Evolutionary conservation across 2,888 invertebrate genomes (phyloP), one percentile per base, ranked within the genome.

Genomic region (Flabesymbios commensalis): DNA sequence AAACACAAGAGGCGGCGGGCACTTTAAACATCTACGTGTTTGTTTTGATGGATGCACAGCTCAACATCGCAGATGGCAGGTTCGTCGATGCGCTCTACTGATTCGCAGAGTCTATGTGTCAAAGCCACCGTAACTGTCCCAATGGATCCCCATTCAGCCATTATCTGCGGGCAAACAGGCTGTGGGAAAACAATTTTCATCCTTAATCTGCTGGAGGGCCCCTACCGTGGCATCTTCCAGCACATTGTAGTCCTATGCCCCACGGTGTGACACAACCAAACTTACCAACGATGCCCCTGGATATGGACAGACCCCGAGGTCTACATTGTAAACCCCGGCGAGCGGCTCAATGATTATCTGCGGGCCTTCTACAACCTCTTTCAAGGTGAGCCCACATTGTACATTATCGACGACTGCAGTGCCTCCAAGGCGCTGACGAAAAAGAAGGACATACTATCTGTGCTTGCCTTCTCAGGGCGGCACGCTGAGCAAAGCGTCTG

Each of bases 351-450:
- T 28, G 67, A 68, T 29, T 54, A 54, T 10, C 51, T 64, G 7
- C 41, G 59, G 29, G 2, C 47, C 24, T 60, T 66, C 29, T 65
- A 57, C 39, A 57, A 5, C 1, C 45, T 59, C 54, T 66, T 45
- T 60, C 55, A 52, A 26, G 65, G 61, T 29, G 39, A 52, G 2
- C 39, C 63, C 1, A 70, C 64, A 3, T 52, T 70, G 51, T 70
- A 64, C 52, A 61, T 67, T 33, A 66, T 68, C n/a, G 65, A 68
- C 51, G 65, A 69, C 55, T 65, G 63, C 43, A 45, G 49, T 32
- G 66, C 62, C 24, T 57, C 51, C n/a, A 65, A 60, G 31, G 61
- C 61, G 43, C 33, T 63, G 28, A 68, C 61, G 45, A 59, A 51
- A 43, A 67, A 70, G 39, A 36, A 32, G 1, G 43, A 52, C 29